Evolutionary conservation across 2,888 invertebrate species (phyloP).

Genomic region (Ormyrus nitidulus): DNA sequence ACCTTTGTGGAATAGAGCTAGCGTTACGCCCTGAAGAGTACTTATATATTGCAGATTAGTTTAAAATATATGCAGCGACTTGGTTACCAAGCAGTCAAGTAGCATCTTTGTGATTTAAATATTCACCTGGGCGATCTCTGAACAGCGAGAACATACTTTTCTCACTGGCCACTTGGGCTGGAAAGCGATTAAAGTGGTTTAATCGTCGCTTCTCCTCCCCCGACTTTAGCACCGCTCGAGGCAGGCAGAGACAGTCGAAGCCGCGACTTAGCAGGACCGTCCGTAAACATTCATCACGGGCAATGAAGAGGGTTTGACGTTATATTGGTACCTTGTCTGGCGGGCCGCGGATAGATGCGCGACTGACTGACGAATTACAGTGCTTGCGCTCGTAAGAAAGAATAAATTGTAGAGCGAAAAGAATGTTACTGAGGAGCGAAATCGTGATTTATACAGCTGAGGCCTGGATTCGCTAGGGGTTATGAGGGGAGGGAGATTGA

Average conservation of each 20-base stretch:
- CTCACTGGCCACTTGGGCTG: neutral
- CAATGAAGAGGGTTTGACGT: constrained; percentile 61
- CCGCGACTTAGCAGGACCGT: neutral
- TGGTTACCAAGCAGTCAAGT: too few relatives aligned
- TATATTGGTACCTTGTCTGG: constrained; percentile 59
- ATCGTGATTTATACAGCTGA: neutral
- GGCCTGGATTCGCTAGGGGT: constrained; percentile 15
- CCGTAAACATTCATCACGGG: constrained; percentile 60
- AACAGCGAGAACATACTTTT: too few relatives aligned
- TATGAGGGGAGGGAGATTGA: constrained; percentile 10
- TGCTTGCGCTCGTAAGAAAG: neutral
- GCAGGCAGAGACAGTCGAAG: neutral
- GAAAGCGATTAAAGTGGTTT: constrained; percentile 6
- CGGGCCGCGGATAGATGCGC: constrained; percentile 29
- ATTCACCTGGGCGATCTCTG: too few relatives aligned
- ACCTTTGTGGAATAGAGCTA: too few relatives aligned
- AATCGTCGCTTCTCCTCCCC: neutral
- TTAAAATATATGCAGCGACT: too few relatives aligned
- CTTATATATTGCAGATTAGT: too few relatives aligned
- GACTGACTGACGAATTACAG: constrained; percentile 46
- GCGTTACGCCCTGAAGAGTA: too few relatives aligned
- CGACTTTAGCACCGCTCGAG: neutral
- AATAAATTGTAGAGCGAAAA: constrained; percentile 39
- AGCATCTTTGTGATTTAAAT: too few relatives aligned
- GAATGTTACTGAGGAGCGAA: constrained; percentile 15